Conservation (phyloP, 2,888 invertebrate genomes). For the Nemapogon koenigi region DNA sequence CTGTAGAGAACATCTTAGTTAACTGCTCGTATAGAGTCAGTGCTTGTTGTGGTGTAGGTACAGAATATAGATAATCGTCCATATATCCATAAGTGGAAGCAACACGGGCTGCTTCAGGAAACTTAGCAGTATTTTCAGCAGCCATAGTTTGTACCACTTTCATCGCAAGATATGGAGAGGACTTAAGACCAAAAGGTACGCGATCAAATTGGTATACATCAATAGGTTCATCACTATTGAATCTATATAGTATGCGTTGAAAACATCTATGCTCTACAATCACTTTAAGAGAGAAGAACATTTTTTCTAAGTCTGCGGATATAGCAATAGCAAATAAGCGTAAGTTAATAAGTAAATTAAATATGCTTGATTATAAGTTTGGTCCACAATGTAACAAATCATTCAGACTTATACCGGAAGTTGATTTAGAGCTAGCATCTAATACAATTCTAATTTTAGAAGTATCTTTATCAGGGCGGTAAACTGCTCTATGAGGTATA, state of each 20-base stretch:
- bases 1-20: constrained; percentile 10
- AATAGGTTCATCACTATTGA: constrained; percentile 6
- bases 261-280: constrained; percentile 9
- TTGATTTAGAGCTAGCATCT: constrained; percentile 8
- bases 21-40: constrained; percentile 1
- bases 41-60: neutral
- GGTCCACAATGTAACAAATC: constrained; percentile 15
- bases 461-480: constrained; percentile 1
- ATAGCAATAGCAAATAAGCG: constrained; percentile 4
- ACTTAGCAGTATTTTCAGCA: constrained; percentile 9
- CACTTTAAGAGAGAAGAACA: constrained; percentile 4
- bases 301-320: constrained; percentile 7
- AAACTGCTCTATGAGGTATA: constrained; percentile 9
- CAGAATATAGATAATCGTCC: constrained; percentile 15
- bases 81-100: constrained; percentile 10
- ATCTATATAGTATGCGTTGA: constrained; percentile 14
- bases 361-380: constrained; percentile 10
- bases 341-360: constrained; percentile 4
- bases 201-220: constrained; percentile 12
- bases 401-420: constrained; percentile 13
- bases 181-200: constrained; percentile 15
- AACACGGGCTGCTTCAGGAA: constrained; percentile 1
- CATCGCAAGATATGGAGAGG: constrained; percentile 13
- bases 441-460: constrained; percentile 9
- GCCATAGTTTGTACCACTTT: constrained; percentile 12